Evolutionary conservation across 2,888 invertebrate species (phyloP), one percentile per base, ranked within the genome.

Genomic region (Dermolepida albohirtum): DNA sequence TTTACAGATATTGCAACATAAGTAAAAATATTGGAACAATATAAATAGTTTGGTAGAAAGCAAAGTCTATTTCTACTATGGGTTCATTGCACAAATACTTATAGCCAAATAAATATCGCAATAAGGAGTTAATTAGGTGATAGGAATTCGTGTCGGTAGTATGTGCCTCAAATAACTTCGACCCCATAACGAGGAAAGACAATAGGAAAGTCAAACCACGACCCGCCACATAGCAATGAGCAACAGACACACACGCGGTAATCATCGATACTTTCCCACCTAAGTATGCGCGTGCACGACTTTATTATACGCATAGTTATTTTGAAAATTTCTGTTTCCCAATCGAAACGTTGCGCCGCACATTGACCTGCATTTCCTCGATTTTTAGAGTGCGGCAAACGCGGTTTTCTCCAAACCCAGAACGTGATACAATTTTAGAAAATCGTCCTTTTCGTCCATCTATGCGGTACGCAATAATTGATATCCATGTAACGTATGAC

Each of bases 251-350:
- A 57, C 44, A 47, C 47, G 29, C 12, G 44, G n/a, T 27, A 47
- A 27, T 22, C n/a, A 16, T 44, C 17, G 47, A 47, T 62, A 62
- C 57, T 67, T 67, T 67, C 66, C 51, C 62, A 59, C 43, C 59
- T 67, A 59, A 67, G 62, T 59, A 67, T 67, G 66, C 66, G 66
- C 59, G 57, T 59, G 66, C 41, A 67, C 66, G 66, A 41, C 64
- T 44, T 54, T 39, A 40, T 34, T 47, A 62, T 67, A 67, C 66
- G 66, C 66, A 41, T 51, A 51, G 62, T 41, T 50, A 67, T 67
- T 67, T 62, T 62, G 66, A 65, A 65, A 52, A 52, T 54, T 52
- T 65, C 52, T 62, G 59, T 62, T 62, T 62, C 59, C 59, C 47
- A 62, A 62, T 62, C 47, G 59, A 34, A 62, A 62, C 47, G 47